Evolutionary conservation across 2,113 vertebrate genomes (phyloP), one percentile per base, ranked within the genome.

Genomic region (Hippoglossus stenolepis): DNA sequence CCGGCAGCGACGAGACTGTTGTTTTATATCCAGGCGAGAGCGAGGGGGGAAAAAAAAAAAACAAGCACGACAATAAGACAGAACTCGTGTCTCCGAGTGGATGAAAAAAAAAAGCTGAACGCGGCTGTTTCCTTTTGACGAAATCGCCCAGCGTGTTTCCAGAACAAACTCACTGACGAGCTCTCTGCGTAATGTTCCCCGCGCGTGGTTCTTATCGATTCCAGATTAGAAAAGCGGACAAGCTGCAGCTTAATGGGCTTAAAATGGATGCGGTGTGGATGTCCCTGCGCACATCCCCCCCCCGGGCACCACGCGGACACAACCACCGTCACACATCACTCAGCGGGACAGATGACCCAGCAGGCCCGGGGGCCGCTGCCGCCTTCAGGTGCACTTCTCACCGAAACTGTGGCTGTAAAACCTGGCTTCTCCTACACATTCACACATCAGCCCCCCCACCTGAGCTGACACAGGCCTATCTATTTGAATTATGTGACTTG

Each of bases 161-260:
- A 51, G 15, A 51, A 51, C 47, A 51, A 51, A 18, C 47, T 68
- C 65, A 21, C 74, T 54, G 80, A 43, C 70, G 28, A 9, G 60
- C 28, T 58, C 3, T 68, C 54, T 47, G 80, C 68, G 47, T 65
- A 70, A 71, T 74, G 82, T 13, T 20, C 61, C 63, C 71, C 71
- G 76, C 70, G 57, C 64, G 60, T 73, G 78, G 59, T 69, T 70
- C 56, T 74, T 61, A 90, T 88, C 82, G 88, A 90, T 89, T 79
- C 70, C 86, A 81, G 75, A 85, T 89, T 84, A 79, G 85, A 66
- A 86, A 85, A 65, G 77, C 59, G 74, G 77, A 80, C 85, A 80
- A 82, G 83, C 88, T 43, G 56, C 64, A 73, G 89, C 85, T 83
- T 92, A 92, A 93, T 92, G 85, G 85, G 83, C 86, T 87, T 89